Percentiles rank a stretch among this genome's conserved stretches.
Conservation (phyloP, 2,797 vertebrate species). For the Sebastes minor region DNA sequence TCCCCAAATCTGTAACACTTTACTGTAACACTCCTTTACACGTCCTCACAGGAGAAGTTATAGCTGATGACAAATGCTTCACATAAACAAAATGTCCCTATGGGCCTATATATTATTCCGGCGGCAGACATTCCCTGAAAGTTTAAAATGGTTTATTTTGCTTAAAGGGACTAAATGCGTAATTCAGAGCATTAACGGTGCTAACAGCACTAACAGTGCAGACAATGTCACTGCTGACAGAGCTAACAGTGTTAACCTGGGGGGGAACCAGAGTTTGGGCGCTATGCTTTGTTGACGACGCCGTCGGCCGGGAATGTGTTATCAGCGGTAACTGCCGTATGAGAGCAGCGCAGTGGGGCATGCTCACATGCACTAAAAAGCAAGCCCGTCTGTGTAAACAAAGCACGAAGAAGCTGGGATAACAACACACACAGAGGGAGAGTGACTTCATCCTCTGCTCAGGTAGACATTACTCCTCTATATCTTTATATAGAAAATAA, state of each 20-base stretch:
- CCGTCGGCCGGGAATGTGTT: no score
- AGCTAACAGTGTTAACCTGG: neutral
- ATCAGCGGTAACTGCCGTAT: no score
- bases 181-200: neutral
- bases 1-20: neutral
- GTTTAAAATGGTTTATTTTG: neutral
- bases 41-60: neutral
- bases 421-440: neutral
- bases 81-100: neutral
- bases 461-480: neutral
- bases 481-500: neutral
- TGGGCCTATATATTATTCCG: neutral
- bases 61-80: neutral
- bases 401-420: neutral
- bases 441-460: neutral
- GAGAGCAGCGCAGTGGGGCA: neutral
- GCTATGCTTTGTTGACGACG: no score
- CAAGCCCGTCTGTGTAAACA: neutral
- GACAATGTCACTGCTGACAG: no score
- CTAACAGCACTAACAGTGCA: neutral
- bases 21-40: neutral
- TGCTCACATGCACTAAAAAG: neutral
- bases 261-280: neutral
- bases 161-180: neutral
- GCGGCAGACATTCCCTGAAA: neutral